Percentiles rank a stretch among this genome's conserved stretches.
Evolutionary conservation across 2,797 vertebrate species (phyloP).

Genomic region (Ctenochaetus hawaiiensis): DNA sequence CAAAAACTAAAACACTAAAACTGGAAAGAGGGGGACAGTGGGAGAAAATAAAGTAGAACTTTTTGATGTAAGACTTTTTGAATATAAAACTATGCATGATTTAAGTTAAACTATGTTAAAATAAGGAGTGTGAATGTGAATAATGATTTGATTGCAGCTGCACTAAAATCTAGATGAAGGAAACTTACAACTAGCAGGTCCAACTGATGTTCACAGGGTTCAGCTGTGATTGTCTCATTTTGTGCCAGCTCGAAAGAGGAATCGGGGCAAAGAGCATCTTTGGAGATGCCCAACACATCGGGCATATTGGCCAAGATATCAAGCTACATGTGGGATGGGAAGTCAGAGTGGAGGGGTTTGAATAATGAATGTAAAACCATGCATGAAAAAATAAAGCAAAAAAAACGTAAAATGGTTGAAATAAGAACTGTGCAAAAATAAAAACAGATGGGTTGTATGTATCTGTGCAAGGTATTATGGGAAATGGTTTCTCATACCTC

Average conservation of each 20-base stretch:
- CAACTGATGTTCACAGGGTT: slow-evolving; percentile 84
- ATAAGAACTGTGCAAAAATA: slow-evolving; percentile 13
- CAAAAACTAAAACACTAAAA: too few relatives aligned
- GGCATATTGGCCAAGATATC: slow-evolving; percentile 90
- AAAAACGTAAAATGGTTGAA: slow-evolving; percentile 26
- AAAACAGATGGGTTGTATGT: slow-evolving; percentile 21
- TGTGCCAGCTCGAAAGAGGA: slow-evolving; percentile 71
- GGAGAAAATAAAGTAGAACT: neutral
- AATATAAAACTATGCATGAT: neutral
- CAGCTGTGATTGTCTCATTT: slow-evolving; percentile 70
- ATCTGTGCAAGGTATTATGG: neutral
- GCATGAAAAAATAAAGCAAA: slow-evolving; percentile 56
- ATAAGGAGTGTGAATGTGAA: slow-evolving; percentile 16
- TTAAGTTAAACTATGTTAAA: neutral
- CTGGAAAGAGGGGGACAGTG: neutral
- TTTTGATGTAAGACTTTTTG: neutral
- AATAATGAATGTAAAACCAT: slow-evolving; percentile 68
- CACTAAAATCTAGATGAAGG: slow-evolving; percentile 7
- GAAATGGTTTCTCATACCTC: slow-evolving; percentile 85
- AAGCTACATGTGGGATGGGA: slow-evolving; percentile 83
- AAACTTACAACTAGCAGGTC: slow-evolving; percentile 87
- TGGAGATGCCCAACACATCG: slow-evolving; percentile 84
- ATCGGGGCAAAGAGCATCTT: slow-evolving; percentile 79
- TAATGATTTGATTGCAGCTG: neutral
- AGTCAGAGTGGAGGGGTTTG: slow-evolving; percentile 43